A percentile compares a stretch with the other conserved stretches of the same genome.
These are phyloP conservation scores for Megaceryle torquata DNA, from an alignment of 2,113 vertebrate genomes.

Conservation along the genomic window DNA sequence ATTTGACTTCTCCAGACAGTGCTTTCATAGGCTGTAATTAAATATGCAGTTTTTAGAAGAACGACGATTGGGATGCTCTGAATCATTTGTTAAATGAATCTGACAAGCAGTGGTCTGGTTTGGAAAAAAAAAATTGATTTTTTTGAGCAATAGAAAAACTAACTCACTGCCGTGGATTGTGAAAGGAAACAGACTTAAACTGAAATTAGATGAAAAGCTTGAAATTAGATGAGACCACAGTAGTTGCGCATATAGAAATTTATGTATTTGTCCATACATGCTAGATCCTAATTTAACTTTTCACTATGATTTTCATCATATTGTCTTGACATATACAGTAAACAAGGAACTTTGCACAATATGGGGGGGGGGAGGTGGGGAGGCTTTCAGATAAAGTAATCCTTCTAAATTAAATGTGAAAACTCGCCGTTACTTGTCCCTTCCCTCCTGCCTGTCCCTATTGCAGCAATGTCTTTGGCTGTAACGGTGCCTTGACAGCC, in stretches of 20 bases:
- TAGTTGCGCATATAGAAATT: neutral
- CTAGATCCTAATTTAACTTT: slow-evolving; percentile 6
- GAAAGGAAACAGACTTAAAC: slow-evolving; percentile 27
- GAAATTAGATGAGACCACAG: slow-evolving; percentile 38
- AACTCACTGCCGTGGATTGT: neutral
- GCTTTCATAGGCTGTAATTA: neutral
- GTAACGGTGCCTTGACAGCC: neutral
- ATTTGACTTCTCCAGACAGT: slow-evolving; percentile 9
- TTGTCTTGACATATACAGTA: neutral
- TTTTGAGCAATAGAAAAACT: neutral
- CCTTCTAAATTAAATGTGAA: neutral
- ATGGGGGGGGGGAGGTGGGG: neutral
- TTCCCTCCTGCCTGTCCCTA: neutral
- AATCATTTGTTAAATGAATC: slow-evolving; percentile 1
- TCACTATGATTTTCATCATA: neutral
- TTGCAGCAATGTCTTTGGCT: neutral
- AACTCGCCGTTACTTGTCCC: neutral
- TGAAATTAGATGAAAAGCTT: slow-evolving; percentile 55
- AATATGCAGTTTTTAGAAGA: neutral
- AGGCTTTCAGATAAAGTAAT: neutral
- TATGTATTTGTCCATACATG: neutral
- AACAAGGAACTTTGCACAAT: neutral
- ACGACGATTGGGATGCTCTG: neutral
- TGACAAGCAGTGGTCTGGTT: slow-evolving; percentile 14
- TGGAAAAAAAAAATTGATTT: neutral